Evolutionary conservation across 2,113 vertebrate genomes (phyloP).

Genomic region (Laterallus jamaicensis): DNA sequence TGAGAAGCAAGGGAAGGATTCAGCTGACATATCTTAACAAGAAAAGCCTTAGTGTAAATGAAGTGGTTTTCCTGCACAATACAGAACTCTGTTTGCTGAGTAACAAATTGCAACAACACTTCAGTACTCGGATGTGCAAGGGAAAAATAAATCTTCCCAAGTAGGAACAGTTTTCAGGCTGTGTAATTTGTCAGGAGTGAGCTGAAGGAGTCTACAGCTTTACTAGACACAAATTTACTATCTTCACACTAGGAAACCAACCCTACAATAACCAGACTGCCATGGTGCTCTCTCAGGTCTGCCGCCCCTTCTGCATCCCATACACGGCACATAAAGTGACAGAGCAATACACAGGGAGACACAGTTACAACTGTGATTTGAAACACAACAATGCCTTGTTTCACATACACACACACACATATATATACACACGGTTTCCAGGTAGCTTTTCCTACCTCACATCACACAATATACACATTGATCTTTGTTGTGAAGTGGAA

Average conservation of each 20-base stretch:
- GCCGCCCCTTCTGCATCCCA: neutral
- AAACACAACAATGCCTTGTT: neutral
- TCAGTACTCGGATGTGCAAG: neutral
- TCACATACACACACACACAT: neutral
- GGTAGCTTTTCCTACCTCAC: neutral
- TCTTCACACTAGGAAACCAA: neutral
- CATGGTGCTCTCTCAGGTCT: neutral
- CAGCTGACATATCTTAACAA: neutral
- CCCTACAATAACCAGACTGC: neutral
- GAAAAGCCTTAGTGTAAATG: neutral
- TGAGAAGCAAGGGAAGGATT: neutral
- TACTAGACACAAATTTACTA: neutral
- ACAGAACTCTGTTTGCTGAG: neutral
- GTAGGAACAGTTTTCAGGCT: neutral
- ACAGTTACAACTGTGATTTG: neutral
- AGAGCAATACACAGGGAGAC: neutral
- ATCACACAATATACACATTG: neutral
- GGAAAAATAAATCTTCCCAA: neutral
- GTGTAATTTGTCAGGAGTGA: neutral
- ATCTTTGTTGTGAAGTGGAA: neutral
- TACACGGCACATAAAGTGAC: neutral
- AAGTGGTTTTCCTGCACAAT: neutral
- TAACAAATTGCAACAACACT: neutral
- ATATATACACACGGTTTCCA: neutral
- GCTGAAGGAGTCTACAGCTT: neutral